Percentiles rank a stretch among this genome's conserved stretches.
These are phyloP conservation scores for Turdus rufiventris DNA, from an alignment of 2,113 vertebrate genomes.

Conservation along the genomic window DNA sequence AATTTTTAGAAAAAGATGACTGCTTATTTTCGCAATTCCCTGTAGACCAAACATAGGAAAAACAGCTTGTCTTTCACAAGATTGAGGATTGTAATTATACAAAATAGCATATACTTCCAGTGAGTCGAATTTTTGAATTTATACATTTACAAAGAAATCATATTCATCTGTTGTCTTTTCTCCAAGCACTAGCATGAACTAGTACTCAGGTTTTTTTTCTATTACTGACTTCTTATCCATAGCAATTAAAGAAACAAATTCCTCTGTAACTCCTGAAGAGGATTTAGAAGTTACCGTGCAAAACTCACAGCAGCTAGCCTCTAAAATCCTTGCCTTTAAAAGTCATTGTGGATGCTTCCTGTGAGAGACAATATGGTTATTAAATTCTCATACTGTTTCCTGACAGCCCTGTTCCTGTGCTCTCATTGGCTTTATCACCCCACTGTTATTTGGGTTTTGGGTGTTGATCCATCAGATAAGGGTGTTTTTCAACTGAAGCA, in stretches of 20 bases:
- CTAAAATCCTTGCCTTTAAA: neutral
- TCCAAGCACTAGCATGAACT: neutral
- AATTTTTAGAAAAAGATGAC: neutral
- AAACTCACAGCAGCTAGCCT: neutral
- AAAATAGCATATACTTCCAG: neutral
- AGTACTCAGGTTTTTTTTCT: neutral
- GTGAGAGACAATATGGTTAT: neutral
- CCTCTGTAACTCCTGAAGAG: neutral
- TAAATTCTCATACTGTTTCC: neutral
- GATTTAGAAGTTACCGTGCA: neutral
- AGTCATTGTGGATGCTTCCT: neutral
- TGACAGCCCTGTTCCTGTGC: neutral
- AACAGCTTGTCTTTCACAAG: neutral
- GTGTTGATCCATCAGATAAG: neutral
- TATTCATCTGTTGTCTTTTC: neutral
- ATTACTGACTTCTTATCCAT: neutral
- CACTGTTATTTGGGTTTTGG: neutral
- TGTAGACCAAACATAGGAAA: neutral
- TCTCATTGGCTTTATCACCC: neutral
- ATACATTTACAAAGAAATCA: neutral
- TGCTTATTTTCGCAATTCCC: constrained; percentile 3
- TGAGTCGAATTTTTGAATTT: neutral
- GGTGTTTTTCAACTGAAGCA: neutral
- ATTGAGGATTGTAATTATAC: neutral
- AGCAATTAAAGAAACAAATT: constrained; percentile 14